Evolutionary conservation across 2,113 vertebrate genomes (phyloP), one percentile per base, ranked within the genome.

Genomic region (Cromileptes altivelis): DNA sequence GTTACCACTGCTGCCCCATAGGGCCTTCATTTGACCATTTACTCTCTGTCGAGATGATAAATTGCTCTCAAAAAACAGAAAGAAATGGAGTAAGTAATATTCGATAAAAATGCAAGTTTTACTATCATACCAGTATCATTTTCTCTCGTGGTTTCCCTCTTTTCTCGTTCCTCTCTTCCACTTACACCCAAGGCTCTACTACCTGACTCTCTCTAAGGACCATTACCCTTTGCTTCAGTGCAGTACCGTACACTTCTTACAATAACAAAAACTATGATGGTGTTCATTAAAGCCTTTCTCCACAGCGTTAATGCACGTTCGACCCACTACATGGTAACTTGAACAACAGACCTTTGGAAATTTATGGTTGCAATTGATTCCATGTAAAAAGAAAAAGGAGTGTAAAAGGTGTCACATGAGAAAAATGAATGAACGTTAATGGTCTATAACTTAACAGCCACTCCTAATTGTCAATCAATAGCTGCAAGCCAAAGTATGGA

Each of bases 61-160:
- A 91, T 90, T 72, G 86, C 65, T 62, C 75, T 75, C 40, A 27
- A 45, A 75, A 68, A 69, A 62, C 70, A 75, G 25, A 81, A 71
- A 61, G 56, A 88, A 88, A 85, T 75, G 17, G 72, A 63, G 50
- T 65, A 56, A 72, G 74, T 87, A 90, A 93, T 88, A 78, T 81
- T 90, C 84, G 86, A 90, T 90, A 86, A 88, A 92, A 89, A 87
- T 90, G 88, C 85, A 81, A 57, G 75, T 75, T 84, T 71, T 76
- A 62, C 77, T 40, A 57, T 79, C 74, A 65, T 12, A 68, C 45
- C 57, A 33, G 5, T 79, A 67, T 47, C 75, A 49, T 73, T 79
- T 78, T 69, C 61, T 65, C 27, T 56, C 64, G 10, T 52, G 25
- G 33, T 33, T 76, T 67, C 55, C 45, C 37, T 13, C 30, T 61